Evolutionary conservation across 2,888 invertebrate genomes (phyloP), one percentile per base, ranked within the genome.

Genomic region (Lasioglossum pauxillum): DNA sequence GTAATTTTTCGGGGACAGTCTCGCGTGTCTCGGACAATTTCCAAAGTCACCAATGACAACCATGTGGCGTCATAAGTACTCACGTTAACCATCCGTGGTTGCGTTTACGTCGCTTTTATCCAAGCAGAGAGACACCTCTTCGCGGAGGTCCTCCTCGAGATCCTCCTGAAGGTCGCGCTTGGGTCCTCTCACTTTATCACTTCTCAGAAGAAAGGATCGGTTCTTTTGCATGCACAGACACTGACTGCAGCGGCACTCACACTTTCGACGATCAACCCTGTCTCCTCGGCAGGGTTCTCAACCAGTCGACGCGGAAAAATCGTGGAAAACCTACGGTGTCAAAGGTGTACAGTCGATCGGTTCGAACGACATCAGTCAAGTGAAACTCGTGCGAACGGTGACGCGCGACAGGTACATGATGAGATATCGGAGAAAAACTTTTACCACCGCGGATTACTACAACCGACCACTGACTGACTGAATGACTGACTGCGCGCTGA

Each of bases 51-150:
- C 31, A 31, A 31, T 19, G 64, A 64, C 71, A 71, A 5, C 41
- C n/a, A 19, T 53, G 27, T 5, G 60, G 23, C 16, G 44, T n/a
- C 41, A 23, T 49, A 46, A 16, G 49, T 85, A 90, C 91, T 91
- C 81, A 91, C 91, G 90, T 91, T 91, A 87, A 91, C 91, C 91
- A 91, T 91, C 85, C 90, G 91, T 90, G 83, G 77, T 82, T 76
- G 75, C 76, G 80, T 86, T 86, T 88, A 60, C 72, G 79, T 69
- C 75, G 76, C 86, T 86, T 86, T 78, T 74, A 75, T 84, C 71
- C 75, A 72, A 60, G 71, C 85, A 76, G 82, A 80, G 82, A 76
- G 82, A 76, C 77, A 87, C 82, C 78, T 71, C 78, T 81, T 73
- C 81, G 82, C 44, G 57, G 86, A 84, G 82, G 60, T 84, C 72